Conservation (phyloP, 2,113 vertebrate genomes). For the Callopanchax toddi region DNA sequence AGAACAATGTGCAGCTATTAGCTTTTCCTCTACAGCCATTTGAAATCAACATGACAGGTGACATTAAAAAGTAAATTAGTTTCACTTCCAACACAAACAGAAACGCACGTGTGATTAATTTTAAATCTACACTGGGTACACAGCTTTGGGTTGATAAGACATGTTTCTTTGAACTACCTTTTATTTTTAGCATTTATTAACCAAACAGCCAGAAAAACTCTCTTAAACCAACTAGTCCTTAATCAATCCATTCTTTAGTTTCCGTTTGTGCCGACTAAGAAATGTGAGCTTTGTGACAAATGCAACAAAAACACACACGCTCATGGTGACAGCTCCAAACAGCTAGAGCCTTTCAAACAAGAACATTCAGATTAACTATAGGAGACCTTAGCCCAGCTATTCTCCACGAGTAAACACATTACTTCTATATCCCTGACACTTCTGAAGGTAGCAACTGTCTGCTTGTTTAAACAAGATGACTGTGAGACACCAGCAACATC, state of each 20-base stretch:
- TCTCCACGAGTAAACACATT: slow-evolving; percentile 12
- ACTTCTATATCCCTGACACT: slow-evolving; percentile 4
- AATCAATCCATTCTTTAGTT: not conserved
- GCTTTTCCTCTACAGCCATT: no score
- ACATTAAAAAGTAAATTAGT: not conserved
- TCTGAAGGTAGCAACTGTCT: slow-evolving; percentile 12
- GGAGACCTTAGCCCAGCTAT: slow-evolving; percentile 5
- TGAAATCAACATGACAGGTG: no score
- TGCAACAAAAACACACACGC: not conserved
- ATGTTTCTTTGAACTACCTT: no score
- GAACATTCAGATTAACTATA: not conserved
- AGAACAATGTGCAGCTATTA: not conserved
- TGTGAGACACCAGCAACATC: slow-evolving; percentile 11
- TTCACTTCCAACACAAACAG: not conserved
- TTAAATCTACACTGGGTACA: no score
- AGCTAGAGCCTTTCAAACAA: slow-evolving; percentile 7
- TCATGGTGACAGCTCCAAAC: not conserved
- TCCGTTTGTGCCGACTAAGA: not conserved
- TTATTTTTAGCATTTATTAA: no score
- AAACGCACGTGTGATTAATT: not conserved
- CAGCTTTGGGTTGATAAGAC: no score
- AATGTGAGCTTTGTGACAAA: not conserved
- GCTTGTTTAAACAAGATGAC: slow-evolving; percentile 24
- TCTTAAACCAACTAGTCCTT: not conserved
- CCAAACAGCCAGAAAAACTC: no score